Evolutionary conservation across 1,140 invertebrate species (phyloP).

Genomic region (Drosophila equinoxialis): DNA sequence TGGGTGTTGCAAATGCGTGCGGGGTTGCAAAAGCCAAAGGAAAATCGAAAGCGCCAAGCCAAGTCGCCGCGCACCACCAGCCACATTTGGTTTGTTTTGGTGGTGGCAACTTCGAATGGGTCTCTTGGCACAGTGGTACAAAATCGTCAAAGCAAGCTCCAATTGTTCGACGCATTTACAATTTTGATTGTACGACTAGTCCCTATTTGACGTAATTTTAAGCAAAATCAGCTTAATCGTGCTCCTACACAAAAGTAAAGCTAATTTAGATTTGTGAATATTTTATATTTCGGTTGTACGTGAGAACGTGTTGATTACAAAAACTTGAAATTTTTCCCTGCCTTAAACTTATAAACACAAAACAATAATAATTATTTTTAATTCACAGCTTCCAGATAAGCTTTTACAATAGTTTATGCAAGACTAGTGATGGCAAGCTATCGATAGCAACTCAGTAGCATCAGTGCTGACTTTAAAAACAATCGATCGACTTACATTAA

Average conservation of each 20-base stretch:
- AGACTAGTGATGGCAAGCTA: too few species aligned
- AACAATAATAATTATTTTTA: too few species aligned
- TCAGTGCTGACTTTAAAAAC: too few species aligned
- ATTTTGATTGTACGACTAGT: neutral
- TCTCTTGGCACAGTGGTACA: neutral
- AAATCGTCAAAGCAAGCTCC: neutral
- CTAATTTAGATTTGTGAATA: neutral
- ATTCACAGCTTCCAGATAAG: too few species aligned
- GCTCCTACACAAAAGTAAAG: neutral
- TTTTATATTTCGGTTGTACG: neutral
- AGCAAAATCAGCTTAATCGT: neutral
- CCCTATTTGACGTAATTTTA: too few species aligned
- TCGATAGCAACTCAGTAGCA: too few species aligned
- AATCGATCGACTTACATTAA: too few species aligned
- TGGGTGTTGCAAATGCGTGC: conserved; percentile 45
- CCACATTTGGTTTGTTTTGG: conserved; percentile 44
- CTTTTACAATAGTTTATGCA: too few species aligned
- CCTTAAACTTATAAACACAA: too few species aligned
- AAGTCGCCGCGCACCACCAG: conserved; percentile 14
- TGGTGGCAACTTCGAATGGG: conserved; percentile 17
- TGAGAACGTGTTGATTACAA: neutral
- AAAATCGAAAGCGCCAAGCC: conserved; percentile 57
- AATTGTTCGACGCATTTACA: neutral
- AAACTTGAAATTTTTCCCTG: too few species aligned
- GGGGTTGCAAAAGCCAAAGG: conserved; percentile 60